Base-by-base conservation (phyloP, 2,888 invertebrate genomes). In the Chironomus tentans region DNA sequence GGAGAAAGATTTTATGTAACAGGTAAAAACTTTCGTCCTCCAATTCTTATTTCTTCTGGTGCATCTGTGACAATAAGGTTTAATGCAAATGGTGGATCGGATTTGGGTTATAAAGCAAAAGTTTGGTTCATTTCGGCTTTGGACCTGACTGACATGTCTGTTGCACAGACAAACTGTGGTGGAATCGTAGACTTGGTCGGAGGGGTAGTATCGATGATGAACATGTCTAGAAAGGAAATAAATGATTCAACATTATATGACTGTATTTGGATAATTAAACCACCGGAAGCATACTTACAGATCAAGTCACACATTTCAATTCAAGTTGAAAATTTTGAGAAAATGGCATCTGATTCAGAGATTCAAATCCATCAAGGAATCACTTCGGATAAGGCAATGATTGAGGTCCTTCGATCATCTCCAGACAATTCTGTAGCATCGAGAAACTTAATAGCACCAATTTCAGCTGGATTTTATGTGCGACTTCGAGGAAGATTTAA, bases 151-250 rank as follows among this genome's bases (percentile, higher is more conserved):
- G 7, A 21, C 3, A 65, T 68, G 18, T 10, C 22, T 13, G 65
- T 21, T 13, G 65, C 21, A 18, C 83, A 80, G 77, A 83, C 83
- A 78, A 83, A 84, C 82, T 91, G 91, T 80, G 91, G 91, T 24
- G 91, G 91, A 69, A 87, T 88, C 82, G 90, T 91, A 1, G 88
- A 88, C 77, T 89, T 90, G 79, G 85, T 89, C 13, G 91, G 91
- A 2, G 91, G 91, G 0, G 88, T 89, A 13, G 91, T 91, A 72
- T 91, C 90, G 2, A 91, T 91, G 91, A 89, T 90, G 88, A 88
- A 91, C 79, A 91, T 91, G 90, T 86, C 88, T 13, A 12, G 28
- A 6, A 21, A 12, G n/a, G n/a, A 38, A 15, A 85, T 86, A 68
- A 87, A 87, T 77, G 84, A 84, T 2, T 84, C 85, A 0, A 86